A percentile compares a stretch with the other conserved stretches of the same genome.
Evolutionary conservation across 2,113 vertebrate genomes (phyloP).

Genomic region (Boulengeromyrus knoepffleri): DNA sequence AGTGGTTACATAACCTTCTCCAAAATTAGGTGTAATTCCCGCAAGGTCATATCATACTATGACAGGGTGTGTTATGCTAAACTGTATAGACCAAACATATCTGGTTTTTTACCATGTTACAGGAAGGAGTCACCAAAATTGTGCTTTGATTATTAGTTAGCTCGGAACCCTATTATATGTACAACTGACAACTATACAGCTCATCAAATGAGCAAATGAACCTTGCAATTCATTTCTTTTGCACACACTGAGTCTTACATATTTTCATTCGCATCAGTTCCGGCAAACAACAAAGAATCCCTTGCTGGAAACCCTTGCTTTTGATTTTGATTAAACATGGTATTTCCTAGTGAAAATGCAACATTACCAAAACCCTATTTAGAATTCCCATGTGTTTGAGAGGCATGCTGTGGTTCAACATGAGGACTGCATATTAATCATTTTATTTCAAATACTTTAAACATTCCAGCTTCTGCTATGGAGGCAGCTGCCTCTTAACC

Average conservation of each 20-base stretch:
- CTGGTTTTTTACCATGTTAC: background rate
- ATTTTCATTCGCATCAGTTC: background rate
- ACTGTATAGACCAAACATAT: background rate
- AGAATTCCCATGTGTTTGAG: background rate
- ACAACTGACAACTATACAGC: background rate
- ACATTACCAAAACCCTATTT: background rate
- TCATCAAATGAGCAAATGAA: background rate
- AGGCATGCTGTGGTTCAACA: constrained; percentile 25
- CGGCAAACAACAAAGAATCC: background rate
- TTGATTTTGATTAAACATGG: background rate
- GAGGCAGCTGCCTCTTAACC: background rate
- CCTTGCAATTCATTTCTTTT: background rate
- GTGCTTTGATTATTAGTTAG: background rate
- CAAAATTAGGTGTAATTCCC: background rate
- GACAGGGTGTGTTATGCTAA: background rate
- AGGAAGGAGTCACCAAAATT: background rate
- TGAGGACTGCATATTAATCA: constrained; percentile 40
- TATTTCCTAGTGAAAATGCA: background rate
- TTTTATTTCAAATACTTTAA: constrained; percentile 41
- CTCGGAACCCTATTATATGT: background rate
- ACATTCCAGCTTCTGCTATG: background rate
- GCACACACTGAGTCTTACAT: background rate
- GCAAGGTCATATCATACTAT: background rate
- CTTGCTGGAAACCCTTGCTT: background rate
- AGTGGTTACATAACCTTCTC: background rate